phyloP scores from a whole-genome alignment of 2,113 vertebrate species.

The Callithrix jacchus region DNA sequence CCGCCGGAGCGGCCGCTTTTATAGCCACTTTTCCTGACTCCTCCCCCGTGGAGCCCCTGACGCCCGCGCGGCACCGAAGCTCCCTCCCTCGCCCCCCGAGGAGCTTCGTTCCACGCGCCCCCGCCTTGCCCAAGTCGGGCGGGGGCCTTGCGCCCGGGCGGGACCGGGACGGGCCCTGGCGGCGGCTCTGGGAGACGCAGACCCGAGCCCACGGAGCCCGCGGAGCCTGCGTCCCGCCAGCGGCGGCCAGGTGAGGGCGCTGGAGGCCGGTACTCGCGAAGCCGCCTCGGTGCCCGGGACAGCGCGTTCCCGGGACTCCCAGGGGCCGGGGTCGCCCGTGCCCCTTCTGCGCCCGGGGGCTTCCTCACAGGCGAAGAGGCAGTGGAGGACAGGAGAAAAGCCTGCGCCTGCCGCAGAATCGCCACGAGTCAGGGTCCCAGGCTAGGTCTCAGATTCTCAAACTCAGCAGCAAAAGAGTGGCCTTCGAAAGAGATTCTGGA shows the following conservation, averaged over 20 bases:
- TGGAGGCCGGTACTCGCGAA: background rate
- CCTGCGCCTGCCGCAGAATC: background rate
- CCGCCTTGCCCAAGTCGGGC: conserved; percentile 10
- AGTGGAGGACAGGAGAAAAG: background rate
- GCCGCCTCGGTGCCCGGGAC: fast-evolving
- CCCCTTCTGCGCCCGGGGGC: background rate
- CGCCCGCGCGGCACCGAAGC: conserved; percentile 37
- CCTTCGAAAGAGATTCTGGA: background rate
- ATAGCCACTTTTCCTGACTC: conserved; percentile 54
- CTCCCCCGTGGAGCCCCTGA: conserved; percentile 59
- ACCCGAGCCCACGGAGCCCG: background rate
- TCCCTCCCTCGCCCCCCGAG: conserved; percentile 29
- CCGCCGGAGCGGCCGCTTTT: conserved; percentile 61
- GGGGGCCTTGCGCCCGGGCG: conserved; percentile 25
- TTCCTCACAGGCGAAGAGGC: background rate
- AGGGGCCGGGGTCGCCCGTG: fast-evolving
- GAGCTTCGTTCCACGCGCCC: background rate
- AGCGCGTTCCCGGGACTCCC: fast-evolving
- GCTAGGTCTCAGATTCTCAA: background rate
- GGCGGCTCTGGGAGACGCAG: conserved; percentile 37
- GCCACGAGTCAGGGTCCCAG: background rate
- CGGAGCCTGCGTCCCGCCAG: background rate
- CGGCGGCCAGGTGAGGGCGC: conserved; percentile 55
- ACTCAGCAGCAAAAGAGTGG: background rate
- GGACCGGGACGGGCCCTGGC: conserved; percentile 65